Evolutionary conservation across 2,113 vertebrate species (phyloP).

Genomic region (Pangasianodon hypophthalmus): DNA sequence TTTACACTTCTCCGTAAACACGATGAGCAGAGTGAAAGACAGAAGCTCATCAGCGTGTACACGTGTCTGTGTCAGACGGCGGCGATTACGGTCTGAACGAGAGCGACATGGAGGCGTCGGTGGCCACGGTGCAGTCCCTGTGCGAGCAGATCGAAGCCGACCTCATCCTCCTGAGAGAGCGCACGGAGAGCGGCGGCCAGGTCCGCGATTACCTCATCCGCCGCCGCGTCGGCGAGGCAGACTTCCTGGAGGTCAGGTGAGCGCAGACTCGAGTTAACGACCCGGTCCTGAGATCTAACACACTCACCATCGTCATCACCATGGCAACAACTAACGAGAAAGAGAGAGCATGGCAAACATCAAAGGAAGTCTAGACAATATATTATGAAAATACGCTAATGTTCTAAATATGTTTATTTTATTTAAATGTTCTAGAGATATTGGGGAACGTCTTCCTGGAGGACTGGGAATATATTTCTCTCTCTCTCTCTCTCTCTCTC

Average conservation of each 20-base stretch:
- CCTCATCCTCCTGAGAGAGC: conserved; percentile 89
- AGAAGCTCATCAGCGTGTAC: neutral
- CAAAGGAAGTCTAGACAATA: neutral
- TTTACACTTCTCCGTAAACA: neutral
- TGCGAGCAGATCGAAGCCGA: conserved; percentile 92
- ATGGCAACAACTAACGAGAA: neutral
- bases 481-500: neutral
- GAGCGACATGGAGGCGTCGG: conserved; percentile 93
- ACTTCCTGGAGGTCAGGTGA: conserved; percentile 99
- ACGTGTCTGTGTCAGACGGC: conserved; percentile 78
- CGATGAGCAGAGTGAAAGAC: neutral
- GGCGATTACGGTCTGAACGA: conserved; percentile 93
- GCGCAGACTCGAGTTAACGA: conserved; percentile 26
- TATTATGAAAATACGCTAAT: neutral
- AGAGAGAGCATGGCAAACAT: neutral
- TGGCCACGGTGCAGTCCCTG: conserved; percentile 91
- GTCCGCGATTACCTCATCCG: conserved; percentile 94
- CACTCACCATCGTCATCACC: neutral
- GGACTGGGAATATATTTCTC: neutral
- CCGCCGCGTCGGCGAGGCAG: conserved; percentile 92
- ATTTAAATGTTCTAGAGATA: neutral
- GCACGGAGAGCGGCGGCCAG: conserved; percentile 85
- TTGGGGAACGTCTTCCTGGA: neutral
- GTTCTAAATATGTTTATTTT: neutral
- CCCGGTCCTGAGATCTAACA: neutral